A percentile compares a stretch with the other conserved stretches of the same genome.
Conservation (phyloP, 2,113 vertebrate species). For the Corydoras maculifer region DNA sequence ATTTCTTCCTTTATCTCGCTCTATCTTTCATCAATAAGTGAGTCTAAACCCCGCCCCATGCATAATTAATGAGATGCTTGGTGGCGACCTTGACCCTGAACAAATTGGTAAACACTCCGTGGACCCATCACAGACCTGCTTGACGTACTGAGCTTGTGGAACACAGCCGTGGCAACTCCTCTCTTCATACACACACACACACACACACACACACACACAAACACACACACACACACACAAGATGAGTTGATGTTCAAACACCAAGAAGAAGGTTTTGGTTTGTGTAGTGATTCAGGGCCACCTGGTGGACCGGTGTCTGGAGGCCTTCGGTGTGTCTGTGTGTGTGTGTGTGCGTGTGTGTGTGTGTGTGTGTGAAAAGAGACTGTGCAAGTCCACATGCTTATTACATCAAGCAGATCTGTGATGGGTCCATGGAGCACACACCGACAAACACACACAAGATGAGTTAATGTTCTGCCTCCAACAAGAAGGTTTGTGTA, state of each 20-base stretch:
- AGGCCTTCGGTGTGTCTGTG: background rate
- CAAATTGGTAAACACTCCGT: background rate
- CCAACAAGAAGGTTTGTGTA: background rate
- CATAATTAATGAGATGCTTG: constrained; percentile 8
- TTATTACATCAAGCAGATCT: too few relatives aligned
- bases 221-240: background rate
- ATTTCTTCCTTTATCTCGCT: background rate
- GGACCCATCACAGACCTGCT: background rate
- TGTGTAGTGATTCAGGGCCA: background rate
- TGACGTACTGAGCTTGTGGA: constrained; percentile 1
- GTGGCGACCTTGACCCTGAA: background rate
- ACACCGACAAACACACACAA: background rate
- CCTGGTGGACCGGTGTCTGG: constrained; percentile 1
- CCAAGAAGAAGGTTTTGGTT: background rate
- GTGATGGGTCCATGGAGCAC: background rate
- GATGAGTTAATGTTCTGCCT: too few relatives aligned
- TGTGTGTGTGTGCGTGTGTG: constrained; percentile 19
- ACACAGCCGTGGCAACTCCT: background rate
- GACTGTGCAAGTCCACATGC: too few relatives aligned
- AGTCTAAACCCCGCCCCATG: background rate
- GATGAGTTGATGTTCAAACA: too few relatives aligned
- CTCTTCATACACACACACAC: constrained; percentile 7
- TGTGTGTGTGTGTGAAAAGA: constrained; percentile 10
- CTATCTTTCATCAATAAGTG: constrained; percentile 2
- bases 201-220: constrained; percentile 5